A percentile compares a stretch with the other conserved stretches of the same genome.
Conservation (phyloP, 2,888 invertebrate species). For the Aleiodes leptofemur region DNA sequence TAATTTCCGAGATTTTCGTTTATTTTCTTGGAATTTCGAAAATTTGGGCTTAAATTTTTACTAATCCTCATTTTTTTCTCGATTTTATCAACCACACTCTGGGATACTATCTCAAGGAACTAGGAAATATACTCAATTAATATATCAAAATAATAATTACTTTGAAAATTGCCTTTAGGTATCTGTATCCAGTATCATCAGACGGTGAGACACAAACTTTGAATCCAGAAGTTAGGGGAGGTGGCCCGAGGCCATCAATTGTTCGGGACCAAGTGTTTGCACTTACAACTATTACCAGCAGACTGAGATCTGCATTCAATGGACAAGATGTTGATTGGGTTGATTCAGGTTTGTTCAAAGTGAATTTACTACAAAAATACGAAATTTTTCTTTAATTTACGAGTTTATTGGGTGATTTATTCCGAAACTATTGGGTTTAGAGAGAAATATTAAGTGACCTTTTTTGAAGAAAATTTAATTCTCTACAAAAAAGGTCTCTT, state of each 20-base stretch:
- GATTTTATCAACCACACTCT: too few relatives aligned
- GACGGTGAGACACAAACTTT: slow-evolving; percentile 83
- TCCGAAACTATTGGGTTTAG: too few relatives aligned
- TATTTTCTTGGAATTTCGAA: too few relatives aligned
- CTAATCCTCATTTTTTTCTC: too few relatives aligned
- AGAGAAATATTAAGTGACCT: too few relatives aligned
- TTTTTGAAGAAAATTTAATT: too few relatives aligned
- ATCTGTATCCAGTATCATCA: slow-evolving; percentile 80
- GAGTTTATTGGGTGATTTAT: too few relatives aligned
- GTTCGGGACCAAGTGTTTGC: slow-evolving; percentile 85
- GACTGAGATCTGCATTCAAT: slow-evolving; percentile 91
- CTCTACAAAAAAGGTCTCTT: too few relatives aligned
- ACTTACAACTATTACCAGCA: slow-evolving; percentile 86
- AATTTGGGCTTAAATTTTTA: too few relatives aligned
- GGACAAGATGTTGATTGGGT: slow-evolving; percentile 94
- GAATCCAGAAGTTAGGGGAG: slow-evolving; percentile 83
- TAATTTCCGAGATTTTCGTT: too few relatives aligned
- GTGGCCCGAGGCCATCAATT: slow-evolving; percentile 73
- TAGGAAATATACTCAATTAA: neutral
- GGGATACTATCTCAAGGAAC: too few relatives aligned
- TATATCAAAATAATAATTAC: slow-evolving; percentile 28
- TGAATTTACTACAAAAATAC: neutral
- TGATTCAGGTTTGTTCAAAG: slow-evolving; percentile 77
- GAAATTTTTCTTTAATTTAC: too few relatives aligned
- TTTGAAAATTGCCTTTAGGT: slow-evolving; percentile 74